phyloP scores from a whole-genome alignment of 2,888 invertebrate species.

The Ichneumoninae sp. region DNA sequence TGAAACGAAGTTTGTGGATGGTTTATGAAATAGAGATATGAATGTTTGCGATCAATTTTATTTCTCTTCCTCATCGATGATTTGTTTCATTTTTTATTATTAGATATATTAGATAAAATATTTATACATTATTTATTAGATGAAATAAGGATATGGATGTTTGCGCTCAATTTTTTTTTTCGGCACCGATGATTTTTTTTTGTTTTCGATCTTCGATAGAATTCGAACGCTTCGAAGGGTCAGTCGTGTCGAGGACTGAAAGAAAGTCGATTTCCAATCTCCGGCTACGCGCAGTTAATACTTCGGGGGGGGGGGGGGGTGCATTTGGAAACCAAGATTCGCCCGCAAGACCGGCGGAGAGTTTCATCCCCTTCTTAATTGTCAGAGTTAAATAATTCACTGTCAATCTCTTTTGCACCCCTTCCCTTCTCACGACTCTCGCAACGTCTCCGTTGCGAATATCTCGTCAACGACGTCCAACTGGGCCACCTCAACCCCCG shows the following conservation, averaged over 20 bases:
- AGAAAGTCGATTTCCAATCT: slow-evolving; percentile 27
- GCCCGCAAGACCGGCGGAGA: slow-evolving; percentile 29
- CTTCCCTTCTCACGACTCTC: slow-evolving; percentile 71
- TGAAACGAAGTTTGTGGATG: not conserved
- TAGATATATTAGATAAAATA: too few relatives aligned
- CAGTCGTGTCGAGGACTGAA: not conserved
- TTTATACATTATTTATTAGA: too few relatives aligned
- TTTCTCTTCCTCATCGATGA: not conserved
- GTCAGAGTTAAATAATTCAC: slow-evolving; percentile 82
- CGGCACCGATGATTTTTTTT: not conserved
- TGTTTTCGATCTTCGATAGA: not conserved
- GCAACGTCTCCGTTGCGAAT: slow-evolving; percentile 58
- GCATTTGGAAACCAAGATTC: slow-evolving; percentile 54
- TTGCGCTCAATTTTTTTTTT: not conserved
- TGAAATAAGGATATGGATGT: not conserved
- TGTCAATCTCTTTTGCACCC: slow-evolving; percentile 80
- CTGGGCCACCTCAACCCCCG: slow-evolving; percentile 31
- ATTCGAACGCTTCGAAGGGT: not conserved
- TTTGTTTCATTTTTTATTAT: not conserved
- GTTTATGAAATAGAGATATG: not conserved
- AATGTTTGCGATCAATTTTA: not conserved
- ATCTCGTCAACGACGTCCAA: slow-evolving; percentile 47
- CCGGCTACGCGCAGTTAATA: slow-evolving; percentile 7
- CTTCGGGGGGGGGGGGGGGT: slow-evolving; percentile 1
- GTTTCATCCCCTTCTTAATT: slow-evolving; percentile 75